These are phyloP conservation scores for Aleiodes alternator DNA, from an alignment of 2,888 invertebrate species.

Conservation along the genomic window DNA sequence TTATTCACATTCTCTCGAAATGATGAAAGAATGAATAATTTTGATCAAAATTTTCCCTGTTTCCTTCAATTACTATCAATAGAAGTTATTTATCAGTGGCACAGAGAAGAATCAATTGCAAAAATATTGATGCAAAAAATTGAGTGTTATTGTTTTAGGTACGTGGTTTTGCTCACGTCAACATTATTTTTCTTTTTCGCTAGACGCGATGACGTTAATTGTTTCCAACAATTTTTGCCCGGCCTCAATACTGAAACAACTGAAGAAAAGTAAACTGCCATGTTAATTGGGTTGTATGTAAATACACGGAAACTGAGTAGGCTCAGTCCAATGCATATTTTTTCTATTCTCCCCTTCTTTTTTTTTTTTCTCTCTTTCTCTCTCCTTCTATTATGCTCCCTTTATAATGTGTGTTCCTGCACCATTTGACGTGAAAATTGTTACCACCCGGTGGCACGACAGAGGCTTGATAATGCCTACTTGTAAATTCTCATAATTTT, in stretches of 20 bases:
- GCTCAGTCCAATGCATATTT: constrained; percentile 11
- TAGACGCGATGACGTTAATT: constrained; percentile 6
- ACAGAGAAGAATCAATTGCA: constrained; percentile 26
- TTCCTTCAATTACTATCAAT: constrained; percentile 27
- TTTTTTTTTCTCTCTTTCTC: neutral
- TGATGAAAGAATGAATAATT: neutral
- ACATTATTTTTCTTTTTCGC: constrained; percentile 20
- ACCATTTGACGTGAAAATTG: constrained; percentile 43
- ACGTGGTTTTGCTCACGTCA: neutral
- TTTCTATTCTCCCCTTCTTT: neutral
- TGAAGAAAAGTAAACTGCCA: neutral
- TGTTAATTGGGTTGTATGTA: neutral
- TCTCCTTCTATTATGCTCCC: constrained; percentile 5
- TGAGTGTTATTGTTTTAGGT: constrained; percentile 25
- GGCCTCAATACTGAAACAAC: neutral
- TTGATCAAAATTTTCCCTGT: too few relatives aligned
- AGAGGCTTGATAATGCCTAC: constrained; percentile 12
- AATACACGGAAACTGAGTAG: constrained; percentile 1
- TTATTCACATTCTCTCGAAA: too few relatives aligned
- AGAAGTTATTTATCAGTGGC: constrained; percentile 52
- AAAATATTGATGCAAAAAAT: neutral
- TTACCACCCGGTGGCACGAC: constrained; percentile 18
- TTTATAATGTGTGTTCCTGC: constrained; percentile 39
- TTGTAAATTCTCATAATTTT: neutral
- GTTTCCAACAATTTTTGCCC: constrained; percentile 2